These are phyloP conservation scores for Poeciliopsis turneri DNA, from an alignment of 2,797 vertebrate genomes.

Conservation along the genomic window DNA sequence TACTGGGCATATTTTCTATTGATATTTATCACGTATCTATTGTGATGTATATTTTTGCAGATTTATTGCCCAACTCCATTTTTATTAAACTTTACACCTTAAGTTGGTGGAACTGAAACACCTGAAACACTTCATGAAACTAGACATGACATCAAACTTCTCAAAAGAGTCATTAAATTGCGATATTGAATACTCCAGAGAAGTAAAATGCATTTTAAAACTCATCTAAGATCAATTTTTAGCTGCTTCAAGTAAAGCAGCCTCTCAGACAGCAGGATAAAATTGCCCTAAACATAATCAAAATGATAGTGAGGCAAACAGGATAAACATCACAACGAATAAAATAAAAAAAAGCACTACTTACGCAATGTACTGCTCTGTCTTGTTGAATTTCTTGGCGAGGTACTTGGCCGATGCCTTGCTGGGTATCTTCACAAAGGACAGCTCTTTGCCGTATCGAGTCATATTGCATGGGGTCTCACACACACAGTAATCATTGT, in stretches of 20 bases:
- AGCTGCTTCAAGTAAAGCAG: conserved; percentile 1
- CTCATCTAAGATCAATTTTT: conserved; percentile 2
- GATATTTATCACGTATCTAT: too few relatives aligned
- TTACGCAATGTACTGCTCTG: conserved; percentile 95
- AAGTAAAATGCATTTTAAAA: background rate
- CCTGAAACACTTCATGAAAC: background rate
- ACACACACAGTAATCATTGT: conserved; percentile 93
- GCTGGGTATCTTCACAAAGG: conserved; percentile 97
- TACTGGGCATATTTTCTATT: too few relatives aligned
- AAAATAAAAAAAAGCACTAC: conserved; percentile 9
- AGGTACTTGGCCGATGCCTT: conserved; percentile 96
- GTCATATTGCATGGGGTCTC: conserved; percentile 96
- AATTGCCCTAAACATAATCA: conserved; percentile 7
- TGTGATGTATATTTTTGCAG: too few relatives aligned
- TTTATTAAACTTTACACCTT: background rate
- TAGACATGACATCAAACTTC: background rate
- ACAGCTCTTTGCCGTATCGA: conserved; percentile 93
- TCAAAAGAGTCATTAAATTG: background rate
- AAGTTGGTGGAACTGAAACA: background rate
- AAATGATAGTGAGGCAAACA: background rate
- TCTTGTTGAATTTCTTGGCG: conserved; percentile 98
- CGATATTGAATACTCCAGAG: background rate
- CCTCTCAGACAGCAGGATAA: conserved; percentile 3
- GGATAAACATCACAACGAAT: background rate
- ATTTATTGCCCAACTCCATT: too few relatives aligned